Conservation (phyloP, 2,797 vertebrate species). For the Pseudotriccus pelzelni region DNA sequence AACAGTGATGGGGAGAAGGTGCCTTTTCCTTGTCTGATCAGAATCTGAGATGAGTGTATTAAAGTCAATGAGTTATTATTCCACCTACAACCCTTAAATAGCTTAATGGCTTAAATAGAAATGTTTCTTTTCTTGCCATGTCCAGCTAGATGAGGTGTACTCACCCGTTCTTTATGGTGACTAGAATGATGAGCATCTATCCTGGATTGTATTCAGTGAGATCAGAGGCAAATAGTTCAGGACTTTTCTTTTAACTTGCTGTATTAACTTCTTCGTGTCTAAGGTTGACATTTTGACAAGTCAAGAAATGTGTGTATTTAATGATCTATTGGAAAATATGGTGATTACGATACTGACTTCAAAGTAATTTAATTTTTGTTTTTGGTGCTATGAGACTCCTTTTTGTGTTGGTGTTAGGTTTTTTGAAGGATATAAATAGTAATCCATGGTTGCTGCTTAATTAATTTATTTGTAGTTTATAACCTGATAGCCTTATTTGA, state of each 20-base stretch:
- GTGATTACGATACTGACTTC: neutral
- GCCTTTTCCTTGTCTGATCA: neutral
- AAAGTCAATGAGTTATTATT: neutral
- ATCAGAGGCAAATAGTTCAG: neutral
- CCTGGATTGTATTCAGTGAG: neutral
- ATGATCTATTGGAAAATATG: neutral
- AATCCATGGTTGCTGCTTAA: neutral
- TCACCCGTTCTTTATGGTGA: neutral
- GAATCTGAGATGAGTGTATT: neutral
- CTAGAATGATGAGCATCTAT: neutral
- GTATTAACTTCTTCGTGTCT: neutral
- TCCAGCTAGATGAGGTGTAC: neutral
- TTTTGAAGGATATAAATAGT: neutral
- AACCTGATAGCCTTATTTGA: neutral
- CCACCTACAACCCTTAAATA: neutral
- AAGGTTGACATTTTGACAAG: neutral
- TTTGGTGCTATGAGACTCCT: neutral
- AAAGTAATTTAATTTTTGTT: neutral
- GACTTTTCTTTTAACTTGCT: neutral
- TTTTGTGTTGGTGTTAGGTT: neutral
- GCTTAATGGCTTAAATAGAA: neutral
- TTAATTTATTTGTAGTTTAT: neutral
- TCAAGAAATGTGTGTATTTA: neutral
- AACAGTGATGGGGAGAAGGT: neutral
- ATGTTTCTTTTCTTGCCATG: neutral